phyloP scores from a whole-genome alignment of 2,888 invertebrate species.

The Pecten maximus region DNA sequence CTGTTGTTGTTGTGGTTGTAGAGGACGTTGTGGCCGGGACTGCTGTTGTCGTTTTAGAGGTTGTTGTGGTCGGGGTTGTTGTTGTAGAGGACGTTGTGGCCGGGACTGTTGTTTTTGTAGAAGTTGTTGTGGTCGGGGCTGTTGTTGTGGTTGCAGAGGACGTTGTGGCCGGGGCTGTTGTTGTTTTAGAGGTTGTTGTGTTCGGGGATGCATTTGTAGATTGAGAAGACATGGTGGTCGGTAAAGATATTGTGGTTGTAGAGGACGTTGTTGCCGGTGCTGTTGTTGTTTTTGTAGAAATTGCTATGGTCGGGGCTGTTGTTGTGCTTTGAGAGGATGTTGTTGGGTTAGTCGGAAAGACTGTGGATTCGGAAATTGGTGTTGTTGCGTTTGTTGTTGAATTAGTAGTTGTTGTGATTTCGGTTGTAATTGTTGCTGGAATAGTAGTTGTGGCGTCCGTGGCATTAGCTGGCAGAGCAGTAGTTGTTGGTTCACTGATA shows the following conservation, averaged over 20 bases:
- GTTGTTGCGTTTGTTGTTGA: not conserved
- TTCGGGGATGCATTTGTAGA: not conserved
- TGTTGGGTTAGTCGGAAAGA: not conserved
- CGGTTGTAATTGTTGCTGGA: no score
- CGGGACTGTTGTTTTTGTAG: not conserved
- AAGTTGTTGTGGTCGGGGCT: not conserved
- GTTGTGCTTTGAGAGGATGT: not conserved
- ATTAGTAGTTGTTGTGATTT: not conserved
- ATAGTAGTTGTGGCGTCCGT: no score
- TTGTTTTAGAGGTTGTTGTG: not conserved
- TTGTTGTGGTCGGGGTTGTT: not conserved
- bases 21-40: not conserved
- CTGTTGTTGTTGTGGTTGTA: no score
- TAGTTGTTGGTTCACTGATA: not conserved
- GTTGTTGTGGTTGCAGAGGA: not conserved
- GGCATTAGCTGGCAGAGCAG: no score
- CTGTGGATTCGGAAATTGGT: not conserved
- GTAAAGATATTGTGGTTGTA: not conserved
- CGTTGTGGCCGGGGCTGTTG: not conserved
- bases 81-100: not conserved
- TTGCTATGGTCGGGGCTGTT: not conserved
- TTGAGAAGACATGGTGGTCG: not conserved
- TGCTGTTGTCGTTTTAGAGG: not conserved
- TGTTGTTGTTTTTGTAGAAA: not conserved
- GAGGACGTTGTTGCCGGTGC: not conserved